phyloP scores from a whole-genome alignment of 2,113 vertebrate genomes.

The Eptesicus fuscus region DNA sequence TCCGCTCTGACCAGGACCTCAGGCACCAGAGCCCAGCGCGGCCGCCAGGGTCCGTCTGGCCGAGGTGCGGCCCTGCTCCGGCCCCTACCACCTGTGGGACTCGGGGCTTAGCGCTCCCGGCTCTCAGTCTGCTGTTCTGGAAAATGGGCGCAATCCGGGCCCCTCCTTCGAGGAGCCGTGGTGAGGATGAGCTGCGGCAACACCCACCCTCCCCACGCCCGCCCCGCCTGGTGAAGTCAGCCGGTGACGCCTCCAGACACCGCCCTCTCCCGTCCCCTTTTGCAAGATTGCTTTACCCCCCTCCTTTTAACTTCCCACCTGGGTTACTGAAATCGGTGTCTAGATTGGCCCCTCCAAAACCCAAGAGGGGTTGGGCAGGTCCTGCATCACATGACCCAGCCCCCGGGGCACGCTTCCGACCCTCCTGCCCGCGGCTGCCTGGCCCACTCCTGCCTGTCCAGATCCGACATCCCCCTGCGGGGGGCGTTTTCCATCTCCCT shows the following conservation, averaged over 20 bases:
- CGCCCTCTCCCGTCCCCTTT: background rate
- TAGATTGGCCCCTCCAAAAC: background rate
- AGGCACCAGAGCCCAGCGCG: fast-evolving
- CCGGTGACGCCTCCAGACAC: background rate
- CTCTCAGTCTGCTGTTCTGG: background rate
- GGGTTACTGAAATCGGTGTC: background rate
- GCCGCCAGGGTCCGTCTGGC: too few species aligned
- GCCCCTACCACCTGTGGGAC: fast-evolving
- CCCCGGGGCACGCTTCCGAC: fast-evolving
- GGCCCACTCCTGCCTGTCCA: background rate
- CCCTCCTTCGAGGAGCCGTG: fast-evolving
- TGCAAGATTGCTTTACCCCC: too few species aligned
- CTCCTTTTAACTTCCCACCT: background rate
- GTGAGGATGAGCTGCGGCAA: fast-evolving
- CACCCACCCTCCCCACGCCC: fast-evolving
- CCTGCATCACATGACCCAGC: background rate
- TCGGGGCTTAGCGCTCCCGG: fast-evolving
- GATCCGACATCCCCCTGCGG: fast-evolving
- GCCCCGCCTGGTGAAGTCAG: fast-evolving
- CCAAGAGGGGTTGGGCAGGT: fast-evolving
- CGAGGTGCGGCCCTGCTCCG: fast-evolving
- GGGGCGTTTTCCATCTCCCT: background rate
- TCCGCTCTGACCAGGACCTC: background rate
- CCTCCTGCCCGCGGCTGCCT: fast-evolving
- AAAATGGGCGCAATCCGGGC: background rate